Evolutionary conservation across 2,888 invertebrate genomes (phyloP).

Genomic region (Periphyllus acericola): DNA sequence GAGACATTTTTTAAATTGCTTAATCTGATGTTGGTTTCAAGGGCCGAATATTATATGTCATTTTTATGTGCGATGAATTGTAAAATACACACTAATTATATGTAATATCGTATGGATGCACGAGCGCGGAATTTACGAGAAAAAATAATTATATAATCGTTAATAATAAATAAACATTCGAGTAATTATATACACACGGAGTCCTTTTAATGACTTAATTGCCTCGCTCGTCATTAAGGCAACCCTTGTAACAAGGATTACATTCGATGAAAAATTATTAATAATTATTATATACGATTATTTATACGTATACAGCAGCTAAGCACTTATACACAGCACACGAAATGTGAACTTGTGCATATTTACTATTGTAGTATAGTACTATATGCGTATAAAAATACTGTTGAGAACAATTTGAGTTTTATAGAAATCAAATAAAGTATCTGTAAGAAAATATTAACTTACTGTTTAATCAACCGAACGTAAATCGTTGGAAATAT

Average conservation of each 20-base stretch:
- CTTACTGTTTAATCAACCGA: no score
- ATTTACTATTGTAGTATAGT: no score
- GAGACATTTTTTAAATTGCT: not conserved
- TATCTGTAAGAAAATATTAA: not conserved
- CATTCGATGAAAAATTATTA: not conserved
- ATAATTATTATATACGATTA: not conserved
- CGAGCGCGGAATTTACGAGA: not conserved
- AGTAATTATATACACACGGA: not conserved
- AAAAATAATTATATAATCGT: not conserved
- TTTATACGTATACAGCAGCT: not conserved
- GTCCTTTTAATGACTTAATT: slow-evolving; percentile 1
- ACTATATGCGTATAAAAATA: no score
- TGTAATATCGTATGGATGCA: not conserved
- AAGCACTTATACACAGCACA: not conserved
- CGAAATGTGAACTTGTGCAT: no score
- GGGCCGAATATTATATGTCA: not conserved
- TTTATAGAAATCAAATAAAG: not conserved
- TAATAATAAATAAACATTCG: not conserved
- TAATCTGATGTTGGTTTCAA: not conserved
- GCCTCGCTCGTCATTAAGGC: not conserved
- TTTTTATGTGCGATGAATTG: not conserved
- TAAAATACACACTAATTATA: not conserved
- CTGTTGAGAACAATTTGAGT: not conserved
- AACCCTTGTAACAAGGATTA: not conserved
- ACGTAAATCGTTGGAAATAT: no score